phyloP scores from a whole-genome alignment of 1,140 invertebrate species.

The Fragariocoptes setiger region DNA sequence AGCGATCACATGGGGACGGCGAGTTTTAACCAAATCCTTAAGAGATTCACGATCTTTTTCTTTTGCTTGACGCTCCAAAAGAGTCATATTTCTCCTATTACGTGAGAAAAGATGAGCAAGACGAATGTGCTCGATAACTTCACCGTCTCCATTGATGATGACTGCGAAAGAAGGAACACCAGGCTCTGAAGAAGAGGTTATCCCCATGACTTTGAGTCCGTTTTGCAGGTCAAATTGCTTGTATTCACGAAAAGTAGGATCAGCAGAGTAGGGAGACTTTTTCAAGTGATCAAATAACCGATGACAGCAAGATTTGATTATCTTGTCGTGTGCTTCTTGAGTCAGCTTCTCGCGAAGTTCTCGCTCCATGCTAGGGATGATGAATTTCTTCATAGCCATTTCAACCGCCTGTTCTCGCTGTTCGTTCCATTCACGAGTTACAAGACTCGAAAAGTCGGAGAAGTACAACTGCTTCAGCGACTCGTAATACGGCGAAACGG shows the following conservation, averaged over 20 bases:
- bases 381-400: slow-evolving; percentile 47
- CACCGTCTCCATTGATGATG: slow-evolving; percentile 52
- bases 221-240: slow-evolving; percentile 60
- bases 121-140: slow-evolving; percentile 59
- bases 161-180: slow-evolving; percentile 60
- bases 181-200: slow-evolving; percentile 52
- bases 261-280: slow-evolving; percentile 50
- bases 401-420: slow-evolving; percentile 55
- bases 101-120: slow-evolving; percentile 35
- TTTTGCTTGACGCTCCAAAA: slow-evolving; percentile 30
- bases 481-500: neutral
- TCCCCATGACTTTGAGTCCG: slow-evolving; percentile 49
- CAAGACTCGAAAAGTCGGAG: slow-evolving; percentile 28
- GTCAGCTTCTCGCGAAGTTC: slow-evolving; percentile 49
- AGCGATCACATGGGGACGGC: slow-evolving; percentile 71
- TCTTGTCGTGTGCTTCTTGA: slow-evolving; percentile 56
- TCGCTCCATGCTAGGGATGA: slow-evolving; percentile 57
- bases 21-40: slow-evolving; percentile 48
- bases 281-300: slow-evolving; percentile 73
- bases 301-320: slow-evolving; percentile 40
- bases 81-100: slow-evolving; percentile 34
- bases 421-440: slow-evolving; percentile 83
- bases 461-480: neutral
- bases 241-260: slow-evolving; percentile 41
- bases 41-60: slow-evolving; percentile 46